These are phyloP conservation scores for Manduca sexta DNA, from an alignment of 1,140 invertebrate genomes.

Conservation along the genomic window DNA sequence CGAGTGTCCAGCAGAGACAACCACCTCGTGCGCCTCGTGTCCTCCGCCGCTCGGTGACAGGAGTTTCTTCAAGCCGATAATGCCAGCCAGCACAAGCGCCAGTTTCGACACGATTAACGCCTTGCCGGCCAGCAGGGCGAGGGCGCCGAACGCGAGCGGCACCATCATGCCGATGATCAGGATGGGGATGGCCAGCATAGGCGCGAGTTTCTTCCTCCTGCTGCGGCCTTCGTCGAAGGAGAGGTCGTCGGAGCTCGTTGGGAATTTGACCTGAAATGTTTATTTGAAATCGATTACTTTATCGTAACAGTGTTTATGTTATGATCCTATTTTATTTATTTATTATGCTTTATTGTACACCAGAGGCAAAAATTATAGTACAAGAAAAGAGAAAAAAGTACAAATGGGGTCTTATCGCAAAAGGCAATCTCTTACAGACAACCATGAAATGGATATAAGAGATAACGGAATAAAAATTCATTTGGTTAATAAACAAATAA, in stretches of 20 bases:
- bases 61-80: constrained; percentile 88
- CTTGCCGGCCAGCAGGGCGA: constrained; percentile 87
- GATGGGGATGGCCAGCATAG: constrained; percentile 82
- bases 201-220: constrained; percentile 80
- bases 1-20: constrained; percentile 79
- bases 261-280: constrained; percentile 76
- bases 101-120: constrained; percentile 88
- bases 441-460: too few species aligned
- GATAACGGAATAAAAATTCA: too few species aligned
- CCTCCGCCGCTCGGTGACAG: constrained; percentile 76
- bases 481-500: too few species aligned
- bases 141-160: constrained; percentile 83
- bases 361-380: too few species aligned
- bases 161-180: constrained; percentile 85
- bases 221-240: constrained; percentile 77
- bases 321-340: too few species aligned
- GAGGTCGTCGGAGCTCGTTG: constrained; percentile 76
- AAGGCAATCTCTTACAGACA: too few species aligned
- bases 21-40: constrained; percentile 81
- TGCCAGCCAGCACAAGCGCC: constrained; percentile 84
- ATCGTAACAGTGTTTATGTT: too few species aligned
- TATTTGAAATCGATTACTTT: too few species aligned
- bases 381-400: too few species aligned
- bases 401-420: too few species aligned
- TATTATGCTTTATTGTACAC: too few species aligned